Evolutionary conservation across 2,888 invertebrate species (phyloP), one percentile per base, ranked within the genome.

Genomic region (Cephalotes varians): DNA sequence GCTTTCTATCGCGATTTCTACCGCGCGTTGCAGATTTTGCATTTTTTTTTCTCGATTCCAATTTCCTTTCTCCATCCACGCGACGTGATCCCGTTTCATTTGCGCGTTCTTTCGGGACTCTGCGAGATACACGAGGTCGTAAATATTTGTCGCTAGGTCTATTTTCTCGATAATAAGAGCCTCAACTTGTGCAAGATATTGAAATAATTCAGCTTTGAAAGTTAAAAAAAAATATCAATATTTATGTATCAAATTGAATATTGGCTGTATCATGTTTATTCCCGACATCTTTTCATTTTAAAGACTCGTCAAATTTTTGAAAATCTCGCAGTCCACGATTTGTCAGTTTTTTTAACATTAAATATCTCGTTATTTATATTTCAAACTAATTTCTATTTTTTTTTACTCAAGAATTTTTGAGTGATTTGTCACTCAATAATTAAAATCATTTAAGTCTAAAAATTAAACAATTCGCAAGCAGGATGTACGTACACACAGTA

Each of bases 1-100:
- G 81, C 60, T 73, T 71, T 84, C 65, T 58, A 84, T 86, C 84
- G 82, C 72, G 87, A 88, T 86, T 82, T 69, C 40, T n/a, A 74
- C 73, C 49, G 64, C 72, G 28, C 25, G 28, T 15, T 62, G 28
- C 37, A 37, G 62, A 81, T 49, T 76, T 76, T 49, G 49, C 76
- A 37, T 76, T 83, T 65, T 73, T 83, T 64, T 83, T 64, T 25
- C 67, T 40, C 44, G 25, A 54, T 74, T 65, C 60, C 85, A 83
- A 88, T 88, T 87, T 80, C 83, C 87, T 76, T 28, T 67, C 54
- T 21, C 56, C 64, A 18, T 44, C 40, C 44, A 37, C 44, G 64
- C 72, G 34, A 51, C 4, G 28, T 37, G 34, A 64, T 64, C 18
- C 44, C 25, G 34, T 65, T 40, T 51, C 47, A 40, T 74, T 81